Evolutionary conservation across 2,888 invertebrate genomes (phyloP), one percentile per base, ranked within the genome.

Genomic region (Drosophila peninsularis): DNA sequence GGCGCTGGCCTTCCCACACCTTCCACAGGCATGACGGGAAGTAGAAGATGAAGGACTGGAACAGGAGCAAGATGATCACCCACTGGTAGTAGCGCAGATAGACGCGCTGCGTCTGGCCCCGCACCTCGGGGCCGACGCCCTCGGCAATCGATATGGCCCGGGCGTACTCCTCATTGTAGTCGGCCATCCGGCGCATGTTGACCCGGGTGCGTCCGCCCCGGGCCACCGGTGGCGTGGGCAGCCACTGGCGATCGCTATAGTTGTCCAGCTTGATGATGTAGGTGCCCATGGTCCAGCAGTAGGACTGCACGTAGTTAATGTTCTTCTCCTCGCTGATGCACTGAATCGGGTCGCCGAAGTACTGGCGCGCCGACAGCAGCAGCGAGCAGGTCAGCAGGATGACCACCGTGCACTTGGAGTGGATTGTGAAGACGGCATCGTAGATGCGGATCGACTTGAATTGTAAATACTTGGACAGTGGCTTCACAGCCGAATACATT

Each of bases 311-410:
- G 14, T 95, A 94, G 49, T 95, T 95, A 68, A 94, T 94, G 57
- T 95, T 88, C 54, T 93, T 93, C 17, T 92, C 92, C 62, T 93
- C 93, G 34, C 93, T 93, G 90, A 95, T 94, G 91, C 97, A 97
- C 86, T 95, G 95, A 54, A 97, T 97, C 1, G 97, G 97, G 84
- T 97, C 96, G 0, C 97, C 97, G 85, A 97, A 96, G 92, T 96
- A 97, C 91, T 97, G 96, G 83, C 96, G 96, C 4, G 96, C 95
- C 47, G 96, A 96, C 54, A 97, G 94, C 81, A 97, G 91, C 79
- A 97, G 92, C 2, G 96, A 95, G 91, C 96, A 96, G 52, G 95
- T 94, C 45, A 96, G 93, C 68, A 97, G 92, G 86, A 97, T 94
- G 57, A 95, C 94, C 49, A 95, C 95, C 0, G 96, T 96, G 44